A percentile compares a stretch with the other conserved stretches of the same genome.
Conservation (phyloP, 2,797 vertebrate genomes). For the Enteromius unitaeniatus region DNA sequence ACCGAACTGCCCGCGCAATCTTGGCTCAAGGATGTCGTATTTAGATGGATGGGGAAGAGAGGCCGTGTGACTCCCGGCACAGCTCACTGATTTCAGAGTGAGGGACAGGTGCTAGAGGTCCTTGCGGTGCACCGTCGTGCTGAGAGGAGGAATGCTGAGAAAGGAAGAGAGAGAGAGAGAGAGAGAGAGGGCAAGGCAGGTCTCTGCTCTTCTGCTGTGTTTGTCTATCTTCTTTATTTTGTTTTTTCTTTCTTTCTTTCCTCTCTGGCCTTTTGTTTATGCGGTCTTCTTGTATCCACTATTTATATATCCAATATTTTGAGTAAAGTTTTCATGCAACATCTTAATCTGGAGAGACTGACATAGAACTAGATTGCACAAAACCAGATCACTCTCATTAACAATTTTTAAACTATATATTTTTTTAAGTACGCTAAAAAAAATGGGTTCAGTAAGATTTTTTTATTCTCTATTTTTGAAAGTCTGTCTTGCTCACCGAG, state of each 20-base stretch:
- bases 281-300: neutral
- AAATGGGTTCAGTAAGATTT: neutral
- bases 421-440: neutral
- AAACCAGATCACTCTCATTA: neutral
- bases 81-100: slow-evolving; percentile 52
- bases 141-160: slow-evolving; percentile 54
- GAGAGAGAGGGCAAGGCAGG: slow-evolving; percentile 32
- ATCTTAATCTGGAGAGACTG: neutral
- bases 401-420: too few species aligned
- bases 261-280: neutral
- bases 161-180: slow-evolving; percentile 36
- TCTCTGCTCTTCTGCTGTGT: slow-evolving; percentile 52
- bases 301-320: neutral
- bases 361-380: neutral
- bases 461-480: neutral
- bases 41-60: slow-evolving; percentile 44
- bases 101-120: slow-evolving; percentile 62
- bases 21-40: slow-evolving; percentile 43
- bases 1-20: slow-evolving; percentile 9
- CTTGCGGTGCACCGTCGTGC: slow-evolving; percentile 47
- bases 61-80: slow-evolving; percentile 30
- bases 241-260: neutral
- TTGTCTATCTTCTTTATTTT: slow-evolving; percentile 43
- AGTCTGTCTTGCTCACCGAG: neutral
- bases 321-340: neutral